Evolutionary conservation across 2,888 invertebrate species (phyloP), one percentile per base, ranked within the genome.

Genomic region (Clunio marinus): DNA sequence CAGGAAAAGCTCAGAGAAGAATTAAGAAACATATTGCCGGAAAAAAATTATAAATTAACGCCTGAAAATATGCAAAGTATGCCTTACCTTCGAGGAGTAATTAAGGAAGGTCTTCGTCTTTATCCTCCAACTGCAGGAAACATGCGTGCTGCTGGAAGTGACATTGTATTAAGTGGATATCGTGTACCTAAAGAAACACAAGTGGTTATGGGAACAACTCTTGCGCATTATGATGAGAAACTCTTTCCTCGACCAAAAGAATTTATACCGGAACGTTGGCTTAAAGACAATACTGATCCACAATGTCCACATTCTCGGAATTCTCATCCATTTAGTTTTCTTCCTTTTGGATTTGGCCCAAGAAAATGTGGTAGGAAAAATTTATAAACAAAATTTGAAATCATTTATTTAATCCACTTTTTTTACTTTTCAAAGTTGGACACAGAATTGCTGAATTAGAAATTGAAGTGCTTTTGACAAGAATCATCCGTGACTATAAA

Each of bases 181-280:
- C 75, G 76, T 69, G 79, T 88, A 73, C 87, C 87, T 0, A 81
- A 82, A 76, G 81, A 81, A 51, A 86, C 85, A 77, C 78, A 79
- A 76, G 51, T 45, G 41, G 41, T 13, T 86, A 88, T 74, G 85
- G 85, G 72, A 81, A 83, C 13, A 83, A 87, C 73, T 83, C 10
- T 41, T 10, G 41, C 41, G 2, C 41, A 41, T 77, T 79, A 83
- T 72, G 82, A 82, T 73, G 86, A 87, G 13, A 77, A 83, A 67
- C 84, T 88, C 72, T 90, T 86, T 73, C 80, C 83, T 0, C 78
- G 81, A n/a, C 80, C 88, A 4, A 73, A 80, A 0, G 81, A 85
- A 68, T 93, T 84, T 74, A 75, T 86, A 46, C 92, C 93, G 0
- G 91, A 92, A 74, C 79, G 93, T 55, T 93, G 92, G 92, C 71